These are phyloP conservation scores for Falco columbarius DNA, from an alignment of 2,797 vertebrate genomes.

Conservation along the genomic window DNA sequence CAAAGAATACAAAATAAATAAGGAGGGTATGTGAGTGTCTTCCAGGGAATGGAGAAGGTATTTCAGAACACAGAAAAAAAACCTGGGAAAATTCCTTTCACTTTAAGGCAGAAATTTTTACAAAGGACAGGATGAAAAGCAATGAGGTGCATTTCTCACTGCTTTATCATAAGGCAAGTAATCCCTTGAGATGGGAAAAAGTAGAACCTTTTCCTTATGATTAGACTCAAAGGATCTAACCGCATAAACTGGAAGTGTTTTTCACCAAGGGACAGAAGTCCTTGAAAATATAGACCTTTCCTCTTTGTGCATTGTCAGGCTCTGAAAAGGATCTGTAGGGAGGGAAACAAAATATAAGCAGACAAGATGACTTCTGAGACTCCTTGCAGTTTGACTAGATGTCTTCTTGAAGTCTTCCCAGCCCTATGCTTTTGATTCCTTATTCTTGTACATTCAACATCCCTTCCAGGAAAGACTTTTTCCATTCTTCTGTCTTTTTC, in stretches of 20 bases:
- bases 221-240: neutral
- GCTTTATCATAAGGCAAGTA: neutral
- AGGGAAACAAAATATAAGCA: neutral
- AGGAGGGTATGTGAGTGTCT: neutral
- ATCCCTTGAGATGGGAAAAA: neutral
- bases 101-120: neutral
- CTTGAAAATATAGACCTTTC: neutral
- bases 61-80: neutral
- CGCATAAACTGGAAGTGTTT: neutral
- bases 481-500: neutral
- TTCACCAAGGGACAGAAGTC: neutral
- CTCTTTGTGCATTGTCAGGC: neutral
- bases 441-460: neutral
- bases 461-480: neutral
- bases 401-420: neutral
- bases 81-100: neutral
- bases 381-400: neutral
- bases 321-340: neutral
- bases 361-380: neutral
- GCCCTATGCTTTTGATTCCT: neutral
- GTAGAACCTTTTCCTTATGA: neutral
- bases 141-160: neutral
- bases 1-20: neutral
- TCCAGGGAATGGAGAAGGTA: neutral
- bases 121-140: neutral